phyloP scores from a whole-genome alignment of 2,797 vertebrate genomes.

The Tokudaia tokunoshimensis region DNA sequence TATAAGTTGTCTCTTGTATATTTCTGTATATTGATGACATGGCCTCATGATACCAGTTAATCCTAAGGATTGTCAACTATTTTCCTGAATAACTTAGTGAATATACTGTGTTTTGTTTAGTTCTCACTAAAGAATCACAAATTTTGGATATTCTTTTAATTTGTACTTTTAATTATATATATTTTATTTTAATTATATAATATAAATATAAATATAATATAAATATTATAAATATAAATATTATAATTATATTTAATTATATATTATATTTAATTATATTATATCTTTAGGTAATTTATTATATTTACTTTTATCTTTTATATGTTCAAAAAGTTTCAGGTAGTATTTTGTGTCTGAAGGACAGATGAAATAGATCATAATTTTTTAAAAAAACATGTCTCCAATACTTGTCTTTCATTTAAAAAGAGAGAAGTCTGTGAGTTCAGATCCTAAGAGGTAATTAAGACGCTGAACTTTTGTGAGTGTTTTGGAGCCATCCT shows the following conservation, averaged over 20 bases:
- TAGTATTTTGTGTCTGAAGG: slow-evolving; percentile 56
- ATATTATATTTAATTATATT: too few relatives aligned
- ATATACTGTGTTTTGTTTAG: slow-evolving; percentile 67
- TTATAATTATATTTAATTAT: too few relatives aligned
- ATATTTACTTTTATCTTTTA: slow-evolving; percentile 24
- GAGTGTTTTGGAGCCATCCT: slow-evolving; percentile 81
- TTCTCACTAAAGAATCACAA: slow-evolving; percentile 77
- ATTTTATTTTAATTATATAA: too few relatives aligned
- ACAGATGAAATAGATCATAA: slow-evolving; percentile 46
- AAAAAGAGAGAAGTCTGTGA: slow-evolving; percentile 49
- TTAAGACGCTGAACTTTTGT: slow-evolving; percentile 80
- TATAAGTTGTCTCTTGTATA: slow-evolving; percentile 73
- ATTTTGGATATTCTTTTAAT: slow-evolving; percentile 74
- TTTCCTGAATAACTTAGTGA: slow-evolving; percentile 79
- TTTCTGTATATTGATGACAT: slow-evolving; percentile 73
- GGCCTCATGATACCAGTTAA: slow-evolving; percentile 77
- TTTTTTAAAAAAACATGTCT: slow-evolving; percentile 37
- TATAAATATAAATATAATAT: too few relatives aligned
- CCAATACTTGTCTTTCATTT: neutral
- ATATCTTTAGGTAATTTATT: slow-evolving; percentile 65
- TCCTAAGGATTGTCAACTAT: slow-evolving; percentile 76
- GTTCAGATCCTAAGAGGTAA: slow-evolving; percentile 64
- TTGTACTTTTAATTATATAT: slow-evolving; percentile 56
- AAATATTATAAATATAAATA: too few relatives aligned
- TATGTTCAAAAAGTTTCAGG: slow-evolving; percentile 58